These are phyloP conservation scores for Alauda arvensis DNA, from an alignment of 2,797 vertebrate genomes.

Conservation along the genomic window DNA sequence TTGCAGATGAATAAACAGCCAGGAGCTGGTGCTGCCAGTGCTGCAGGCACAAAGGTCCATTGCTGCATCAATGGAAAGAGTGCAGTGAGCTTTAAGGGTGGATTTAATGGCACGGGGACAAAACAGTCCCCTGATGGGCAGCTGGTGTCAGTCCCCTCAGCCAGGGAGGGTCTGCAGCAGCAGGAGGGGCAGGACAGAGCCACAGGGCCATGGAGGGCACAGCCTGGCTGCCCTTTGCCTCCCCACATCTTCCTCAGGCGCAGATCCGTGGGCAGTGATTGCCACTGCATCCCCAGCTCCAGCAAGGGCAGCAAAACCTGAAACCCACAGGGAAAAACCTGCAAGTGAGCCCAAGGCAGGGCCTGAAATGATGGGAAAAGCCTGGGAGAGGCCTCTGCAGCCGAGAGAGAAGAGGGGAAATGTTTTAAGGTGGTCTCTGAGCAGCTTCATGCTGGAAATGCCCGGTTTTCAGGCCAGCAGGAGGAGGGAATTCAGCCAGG, in stretches of 20 bases:
- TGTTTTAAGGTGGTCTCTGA: neutral
- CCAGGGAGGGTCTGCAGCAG: neutral
- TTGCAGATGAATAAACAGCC: neutral
- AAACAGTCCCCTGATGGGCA: neutral
- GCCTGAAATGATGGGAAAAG: neutral
- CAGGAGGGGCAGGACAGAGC: neutral
- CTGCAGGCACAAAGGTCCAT: neutral
- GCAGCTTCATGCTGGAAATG: neutral
- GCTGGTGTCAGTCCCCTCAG: neutral
- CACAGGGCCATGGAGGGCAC: accelerated
- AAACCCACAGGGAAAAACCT: neutral
- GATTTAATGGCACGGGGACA: neutral
- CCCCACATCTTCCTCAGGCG: neutral
- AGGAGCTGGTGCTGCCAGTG: neutral
- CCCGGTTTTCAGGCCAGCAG: neutral
- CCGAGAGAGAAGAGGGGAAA: neutral
- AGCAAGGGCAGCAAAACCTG: neutral
- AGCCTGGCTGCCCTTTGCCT: neutral
- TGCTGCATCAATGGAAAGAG: neutral
- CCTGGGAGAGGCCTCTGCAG: neutral
- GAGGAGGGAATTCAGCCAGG: neutral
- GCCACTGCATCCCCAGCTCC: neutral
- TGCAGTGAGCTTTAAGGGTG: neutral
- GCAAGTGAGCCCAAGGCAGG: neutral
- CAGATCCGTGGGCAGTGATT: neutral